Conservation (phyloP, 1,140 invertebrate species). For the Chrysopa pallens region DNA sequence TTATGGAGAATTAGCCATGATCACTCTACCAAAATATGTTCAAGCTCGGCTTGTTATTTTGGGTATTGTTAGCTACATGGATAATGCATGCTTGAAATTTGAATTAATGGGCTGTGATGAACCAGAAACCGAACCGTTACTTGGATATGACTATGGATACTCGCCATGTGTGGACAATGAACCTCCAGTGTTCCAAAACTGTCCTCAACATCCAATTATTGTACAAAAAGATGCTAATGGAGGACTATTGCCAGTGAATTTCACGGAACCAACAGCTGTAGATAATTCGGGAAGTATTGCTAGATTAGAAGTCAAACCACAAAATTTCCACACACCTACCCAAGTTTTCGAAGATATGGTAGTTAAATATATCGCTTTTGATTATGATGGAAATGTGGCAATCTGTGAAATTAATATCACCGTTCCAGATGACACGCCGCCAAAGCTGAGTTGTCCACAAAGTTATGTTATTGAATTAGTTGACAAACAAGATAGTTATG, state of each 20-base stretch:
- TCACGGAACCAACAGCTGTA: slow-evolving; percentile 76
- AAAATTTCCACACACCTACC: slow-evolving; percentile 76
- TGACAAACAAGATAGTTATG: slow-evolving; percentile 75
- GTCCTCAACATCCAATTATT: slow-evolving; percentile 78
- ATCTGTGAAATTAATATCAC: slow-evolving; percentile 94
- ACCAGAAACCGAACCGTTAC: slow-evolving; percentile 50
- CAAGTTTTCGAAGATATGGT: slow-evolving; percentile 81
- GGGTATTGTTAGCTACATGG: slow-evolving; percentile 88
- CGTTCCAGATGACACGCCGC: slow-evolving; percentile 85
- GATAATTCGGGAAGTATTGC: slow-evolving; percentile 92
- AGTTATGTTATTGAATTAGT: slow-evolving; percentile 88
- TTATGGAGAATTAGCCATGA: slow-evolving; percentile 89
- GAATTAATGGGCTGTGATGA: slow-evolving; percentile 92
- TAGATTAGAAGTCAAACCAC: slow-evolving; percentile 74
- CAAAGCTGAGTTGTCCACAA: slow-evolving; percentile 83
- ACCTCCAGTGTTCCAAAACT: slow-evolving; percentile 90
- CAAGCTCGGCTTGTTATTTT: slow-evolving; percentile 85
- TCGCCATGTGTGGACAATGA: slow-evolving; percentile 93
- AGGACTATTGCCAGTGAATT: slow-evolving; percentile 74
- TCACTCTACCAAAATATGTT: slow-evolving; percentile 82
- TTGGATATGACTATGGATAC: slow-evolving; percentile 87
- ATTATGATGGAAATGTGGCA: slow-evolving; percentile 92
- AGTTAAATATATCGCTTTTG: slow-evolving; percentile 88
- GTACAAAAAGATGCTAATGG: slow-evolving; percentile 76
- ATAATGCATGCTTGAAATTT: slow-evolving; percentile 90